A percentile compares a stretch with the other conserved stretches of the same genome.
phyloP scores from a whole-genome alignment of 1,140 invertebrate species.

The Vollenhovia emeryi region DNA sequence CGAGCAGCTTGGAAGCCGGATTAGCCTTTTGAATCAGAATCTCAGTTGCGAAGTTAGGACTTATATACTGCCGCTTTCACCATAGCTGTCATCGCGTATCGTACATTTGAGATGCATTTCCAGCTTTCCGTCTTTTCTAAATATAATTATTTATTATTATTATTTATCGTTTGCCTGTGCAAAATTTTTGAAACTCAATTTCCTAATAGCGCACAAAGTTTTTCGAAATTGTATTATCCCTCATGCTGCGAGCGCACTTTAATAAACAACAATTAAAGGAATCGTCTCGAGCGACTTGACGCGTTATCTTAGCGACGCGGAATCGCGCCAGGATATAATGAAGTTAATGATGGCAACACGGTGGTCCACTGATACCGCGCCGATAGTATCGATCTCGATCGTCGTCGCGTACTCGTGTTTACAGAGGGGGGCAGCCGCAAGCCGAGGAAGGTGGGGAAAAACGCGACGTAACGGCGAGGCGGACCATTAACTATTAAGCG shows the following conservation, averaged over 20 bases:
- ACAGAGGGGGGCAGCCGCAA: background rate
- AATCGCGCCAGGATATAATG: constrained; percentile 50
- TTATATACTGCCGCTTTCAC: constrained; percentile 19
- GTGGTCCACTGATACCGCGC: constrained; percentile 67
- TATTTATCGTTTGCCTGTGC: background rate
- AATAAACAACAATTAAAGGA: constrained; percentile 1
- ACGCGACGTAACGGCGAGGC: constrained; percentile 59
- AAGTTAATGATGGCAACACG: constrained; percentile 70
- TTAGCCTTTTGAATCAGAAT: constrained; percentile 61
- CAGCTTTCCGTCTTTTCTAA: background rate
- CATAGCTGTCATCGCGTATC: constrained; percentile 5
- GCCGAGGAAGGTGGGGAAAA: constrained; percentile 18
- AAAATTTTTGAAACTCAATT: background rate
- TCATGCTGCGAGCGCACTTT: background rate
- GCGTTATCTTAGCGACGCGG: constrained; percentile 45
- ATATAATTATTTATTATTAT: background rate
- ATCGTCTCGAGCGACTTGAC: constrained; percentile 31
- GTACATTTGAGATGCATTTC: background rate
- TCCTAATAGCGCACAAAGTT: background rate
- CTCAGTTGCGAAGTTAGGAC: constrained; percentile 30
- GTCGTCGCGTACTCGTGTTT: constrained; percentile 10
- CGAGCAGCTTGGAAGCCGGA: constrained; percentile 50
- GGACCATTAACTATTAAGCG: constrained; percentile 79
- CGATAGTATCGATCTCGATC: constrained; percentile 72
- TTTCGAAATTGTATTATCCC: background rate